Evolutionary conservation across 2,797 vertebrate genomes (phyloP), one percentile per base, ranked within the genome.

Genomic region (Paedocypris micromegethes): DNA sequence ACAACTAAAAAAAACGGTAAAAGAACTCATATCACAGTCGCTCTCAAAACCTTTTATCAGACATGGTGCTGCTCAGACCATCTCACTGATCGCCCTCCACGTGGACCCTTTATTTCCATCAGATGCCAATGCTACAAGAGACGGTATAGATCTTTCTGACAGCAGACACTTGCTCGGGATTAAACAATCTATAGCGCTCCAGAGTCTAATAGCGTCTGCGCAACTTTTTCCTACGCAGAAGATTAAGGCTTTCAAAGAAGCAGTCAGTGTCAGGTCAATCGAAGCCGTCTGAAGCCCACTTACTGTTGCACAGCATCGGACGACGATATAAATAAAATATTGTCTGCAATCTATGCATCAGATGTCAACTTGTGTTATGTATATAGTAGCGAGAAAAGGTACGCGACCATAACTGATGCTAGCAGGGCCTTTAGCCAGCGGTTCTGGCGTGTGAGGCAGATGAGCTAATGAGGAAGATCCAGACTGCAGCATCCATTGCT

Each of bases 281-380:
- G 53, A 70, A 70, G 56, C 47, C 46, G 39, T 63, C 48, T 63
- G 46, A 50, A 70, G 44, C 60, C 5, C 37, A 51, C 53, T 63
- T 70, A 63, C 45, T 70, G 45, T 39, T 23, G 8, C 58, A 55
- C 43, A 63, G 55, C 39, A 69, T 68, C 44, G 37, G 2, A 2
- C 56, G 23, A 63, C 45, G 47, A 51, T 64, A 50, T 63, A 59
- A 23, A 23, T 23, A 64, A 64, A 56, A 45, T 60, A 70, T 49
- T 38, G 46, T 9, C 9, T 9, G 6, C 45, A 55, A 62, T 70
- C 60, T 42, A 64, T 53, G 41, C 51, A 3, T 44, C 58, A 69
- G 66, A 69, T 61, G 66, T 69, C 66, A 47, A 51, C 66, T 61
- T 61, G 66, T 68, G 58, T 61, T 63, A 57, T 51, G 67, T 64